These are phyloP conservation scores for Proteles cristata DNA, from an alignment of 2,113 vertebrate genomes.

Conservation along the genomic window DNA sequence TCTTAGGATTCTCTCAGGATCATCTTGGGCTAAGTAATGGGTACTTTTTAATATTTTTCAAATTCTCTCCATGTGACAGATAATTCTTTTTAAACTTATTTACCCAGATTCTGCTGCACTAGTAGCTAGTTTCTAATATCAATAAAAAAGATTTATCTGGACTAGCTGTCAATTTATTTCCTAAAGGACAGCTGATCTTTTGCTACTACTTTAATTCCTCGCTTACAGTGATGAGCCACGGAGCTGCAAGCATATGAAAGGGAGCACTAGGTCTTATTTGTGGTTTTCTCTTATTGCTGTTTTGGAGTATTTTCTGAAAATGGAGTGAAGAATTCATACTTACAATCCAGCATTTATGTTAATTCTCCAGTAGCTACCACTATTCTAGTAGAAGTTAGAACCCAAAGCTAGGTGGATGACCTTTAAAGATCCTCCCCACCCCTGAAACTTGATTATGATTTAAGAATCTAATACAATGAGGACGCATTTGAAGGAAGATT, in stretches of 20 bases:
- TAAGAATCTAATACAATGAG: neutral
- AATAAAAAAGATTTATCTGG: conserved; percentile 10
- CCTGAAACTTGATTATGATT: neutral
- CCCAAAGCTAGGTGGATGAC: neutral
- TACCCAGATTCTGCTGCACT: neutral
- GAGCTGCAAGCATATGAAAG: neutral
- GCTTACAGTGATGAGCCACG: neutral
- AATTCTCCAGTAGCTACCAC: neutral
- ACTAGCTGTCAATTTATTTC: conserved; percentile 33
- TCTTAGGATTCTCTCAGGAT: neutral
- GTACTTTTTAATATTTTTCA: neutral
- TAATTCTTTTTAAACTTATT: conserved; percentile 27
- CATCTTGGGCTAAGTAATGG: neutral
- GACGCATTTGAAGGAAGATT: conserved; percentile 14
- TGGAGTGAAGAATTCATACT: neutral
- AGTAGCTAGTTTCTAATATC: neutral
- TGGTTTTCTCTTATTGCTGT: neutral
- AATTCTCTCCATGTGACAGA: neutral
- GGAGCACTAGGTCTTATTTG: neutral
- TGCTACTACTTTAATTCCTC: conserved; percentile 1
- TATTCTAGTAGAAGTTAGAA: neutral
- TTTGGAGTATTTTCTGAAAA: conserved; percentile 39
- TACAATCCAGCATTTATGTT: conserved; percentile 34
- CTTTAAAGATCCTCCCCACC: neutral
- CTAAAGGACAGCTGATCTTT: neutral